phyloP scores from a whole-genome alignment of 2,888 invertebrate species.

The Spisula solida region DNA sequence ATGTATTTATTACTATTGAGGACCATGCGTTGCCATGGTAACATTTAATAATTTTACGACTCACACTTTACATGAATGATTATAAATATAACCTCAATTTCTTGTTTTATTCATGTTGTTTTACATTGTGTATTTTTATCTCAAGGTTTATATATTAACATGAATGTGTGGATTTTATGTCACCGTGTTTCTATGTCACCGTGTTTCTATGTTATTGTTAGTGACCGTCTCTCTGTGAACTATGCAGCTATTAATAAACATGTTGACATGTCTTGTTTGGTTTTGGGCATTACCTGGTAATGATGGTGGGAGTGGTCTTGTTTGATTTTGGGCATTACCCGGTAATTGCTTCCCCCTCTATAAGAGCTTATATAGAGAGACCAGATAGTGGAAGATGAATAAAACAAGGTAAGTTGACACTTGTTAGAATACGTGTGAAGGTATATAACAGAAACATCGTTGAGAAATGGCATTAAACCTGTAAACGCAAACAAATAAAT shows the following conservation, averaged over 20 bases:
- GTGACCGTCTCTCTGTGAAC: slow-evolving; percentile 39
- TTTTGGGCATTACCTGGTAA: too few species aligned
- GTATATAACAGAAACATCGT: too few species aligned
- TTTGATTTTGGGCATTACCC: not conserved
- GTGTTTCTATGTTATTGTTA: slow-evolving; percentile 34
- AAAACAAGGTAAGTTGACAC: too few species aligned
- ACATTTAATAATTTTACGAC: not conserved
- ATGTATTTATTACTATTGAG: not conserved
- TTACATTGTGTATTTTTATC: slow-evolving; percentile 10
- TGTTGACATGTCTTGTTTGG: not conserved
- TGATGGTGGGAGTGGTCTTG: too few species aligned
- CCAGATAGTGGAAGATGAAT: too few species aligned
- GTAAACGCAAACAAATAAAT: too few species aligned
- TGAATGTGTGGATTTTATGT: not conserved
- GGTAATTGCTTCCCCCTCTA: too few species aligned
- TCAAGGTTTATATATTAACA: not conserved
- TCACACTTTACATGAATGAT: not conserved
- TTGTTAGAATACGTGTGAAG: too few species aligned
- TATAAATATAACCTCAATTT: not conserved
- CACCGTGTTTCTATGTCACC: not conserved
- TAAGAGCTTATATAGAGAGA: too few species aligned
- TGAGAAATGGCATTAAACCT: too few species aligned
- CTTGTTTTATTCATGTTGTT: not conserved
- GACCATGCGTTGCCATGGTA: not conserved
- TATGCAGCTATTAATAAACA: slow-evolving; percentile 54